A percentile compares a stretch with the other conserved stretches of the same genome.
These are phyloP conservation scores for Phacellophora camtschatica DNA, from an alignment of 30 jellyfish, hydroid and myxozoan genomes.

Conservation along the genomic window DNA sequence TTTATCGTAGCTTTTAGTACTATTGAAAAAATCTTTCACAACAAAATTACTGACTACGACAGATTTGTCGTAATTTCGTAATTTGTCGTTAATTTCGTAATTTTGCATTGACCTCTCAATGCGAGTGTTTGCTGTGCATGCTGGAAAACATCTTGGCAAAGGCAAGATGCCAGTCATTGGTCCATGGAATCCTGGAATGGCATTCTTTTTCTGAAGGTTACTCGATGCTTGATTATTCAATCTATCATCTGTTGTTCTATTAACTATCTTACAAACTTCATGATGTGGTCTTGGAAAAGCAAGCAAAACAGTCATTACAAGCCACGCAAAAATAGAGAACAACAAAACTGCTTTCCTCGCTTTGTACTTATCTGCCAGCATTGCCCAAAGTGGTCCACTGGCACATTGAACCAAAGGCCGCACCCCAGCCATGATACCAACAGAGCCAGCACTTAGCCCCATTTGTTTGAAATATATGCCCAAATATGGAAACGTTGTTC, in stretches of 20 bases:
- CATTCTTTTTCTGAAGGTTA: slow-evolving; percentile 24
- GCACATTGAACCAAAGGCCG: slow-evolving; percentile 96
- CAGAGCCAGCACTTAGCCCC: slow-evolving; percentile 95
- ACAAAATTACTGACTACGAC: slow-evolving; percentile 7
- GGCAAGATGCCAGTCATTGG: slow-evolving; percentile 41
- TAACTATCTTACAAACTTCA: slow-evolving; percentile 73
- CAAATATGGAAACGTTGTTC: slow-evolving; percentile 94
- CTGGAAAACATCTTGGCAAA: slow-evolving; percentile 31
- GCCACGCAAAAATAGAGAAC: slow-evolving; percentile 96
- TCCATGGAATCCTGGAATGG: slow-evolving; percentile 34
- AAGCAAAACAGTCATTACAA: slow-evolving; percentile 91
- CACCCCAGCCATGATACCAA: slow-evolving; percentile 96
- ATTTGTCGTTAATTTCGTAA: too few relatives aligned
- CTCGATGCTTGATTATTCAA: background rate
- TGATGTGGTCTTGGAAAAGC: slow-evolving; percentile 96
- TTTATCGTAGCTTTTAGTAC: slow-evolving; percentile 4
- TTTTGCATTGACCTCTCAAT: background rate
- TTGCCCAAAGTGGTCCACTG: slow-evolving; percentile 99
- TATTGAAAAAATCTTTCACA: slow-evolving; percentile 17
- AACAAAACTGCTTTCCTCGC: slow-evolving; percentile 80
- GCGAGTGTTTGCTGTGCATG: background rate
- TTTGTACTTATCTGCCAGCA: slow-evolving; percentile 85
- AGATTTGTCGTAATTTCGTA: slow-evolving; percentile 2
- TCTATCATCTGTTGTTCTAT: background rate
- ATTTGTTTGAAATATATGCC: slow-evolving; percentile 94